Conservation (phyloP, 2,888 invertebrate species). For the Podabrus alpinus region DNA sequence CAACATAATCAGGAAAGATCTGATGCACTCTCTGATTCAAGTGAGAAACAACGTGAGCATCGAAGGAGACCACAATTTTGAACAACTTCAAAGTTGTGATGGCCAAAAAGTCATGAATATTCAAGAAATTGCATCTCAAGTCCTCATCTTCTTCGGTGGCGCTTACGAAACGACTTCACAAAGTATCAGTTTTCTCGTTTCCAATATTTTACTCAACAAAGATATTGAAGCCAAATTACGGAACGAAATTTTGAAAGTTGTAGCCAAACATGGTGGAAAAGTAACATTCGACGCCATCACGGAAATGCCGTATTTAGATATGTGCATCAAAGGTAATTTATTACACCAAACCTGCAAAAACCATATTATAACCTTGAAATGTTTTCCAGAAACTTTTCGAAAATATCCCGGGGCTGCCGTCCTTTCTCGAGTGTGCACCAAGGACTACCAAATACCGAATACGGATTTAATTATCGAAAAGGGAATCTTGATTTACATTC, state of each 20-base stretch:
- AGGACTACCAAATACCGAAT: constrained; percentile 41
- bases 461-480: constrained; percentile 37
- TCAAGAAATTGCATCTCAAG: constrained; percentile 36
- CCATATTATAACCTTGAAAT: constrained; percentile 21
- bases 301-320: constrained; percentile 58
- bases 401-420: constrained; percentile 44
- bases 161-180: constrained; percentile 52
- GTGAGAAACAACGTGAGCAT: constrained; percentile 3
- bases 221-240: constrained; percentile 54
- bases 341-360: not conserved
- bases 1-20: constrained; percentile 2
- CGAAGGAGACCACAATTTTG: not conserved
- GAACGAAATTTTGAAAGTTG: constrained; percentile 51
- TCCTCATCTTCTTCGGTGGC: constrained; percentile 43
- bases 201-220: constrained; percentile 56
- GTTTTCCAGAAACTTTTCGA: constrained; percentile 11
- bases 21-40: constrained; percentile 8
- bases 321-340: constrained; percentile 49
- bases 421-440: constrained; percentile 36
- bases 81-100: not conserved
- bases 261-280: constrained; percentile 49
- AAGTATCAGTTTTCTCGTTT: constrained; percentile 56
- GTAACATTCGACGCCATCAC: constrained; percentile 56
- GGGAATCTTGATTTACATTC: constrained; percentile 35
- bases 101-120: constrained; percentile 7